A percentile compares a stretch with the other conserved stretches of the same genome.
phyloP scores from a whole-genome alignment of 2,113 vertebrate genomes.

The Oryzias javanicus region DNA sequence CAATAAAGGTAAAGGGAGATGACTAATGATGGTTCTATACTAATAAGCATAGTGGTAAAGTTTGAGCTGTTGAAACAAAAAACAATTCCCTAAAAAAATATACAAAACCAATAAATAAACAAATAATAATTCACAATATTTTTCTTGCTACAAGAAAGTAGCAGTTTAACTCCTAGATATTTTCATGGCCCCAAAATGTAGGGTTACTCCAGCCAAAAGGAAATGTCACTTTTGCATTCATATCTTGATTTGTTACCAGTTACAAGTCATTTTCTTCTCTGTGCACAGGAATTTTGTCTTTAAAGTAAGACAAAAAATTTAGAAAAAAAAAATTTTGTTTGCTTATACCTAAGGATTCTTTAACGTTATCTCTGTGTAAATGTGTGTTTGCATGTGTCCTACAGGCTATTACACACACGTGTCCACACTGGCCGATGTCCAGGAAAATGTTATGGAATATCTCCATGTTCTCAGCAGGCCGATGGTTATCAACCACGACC shows the following conservation, averaged over 20 bases:
- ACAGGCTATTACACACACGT: slow-evolving; percentile 95
- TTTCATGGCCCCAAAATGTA: no score
- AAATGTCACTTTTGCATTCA: slow-evolving; percentile 13
- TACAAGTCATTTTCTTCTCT: no score
- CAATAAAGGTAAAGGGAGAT: slow-evolving; percentile 84
- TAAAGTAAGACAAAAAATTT: no score
- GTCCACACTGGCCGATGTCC: slow-evolving; percentile 91
- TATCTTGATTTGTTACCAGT: no score
- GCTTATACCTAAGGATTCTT: no score
- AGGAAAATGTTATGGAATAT: slow-evolving; percentile 98
- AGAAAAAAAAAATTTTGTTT: no score
- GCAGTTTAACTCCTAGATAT: slow-evolving; percentile 26
- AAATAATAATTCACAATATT: no score
- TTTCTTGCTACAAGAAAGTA: no score
- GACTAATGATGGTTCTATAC: background rate
- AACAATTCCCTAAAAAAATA: no score
- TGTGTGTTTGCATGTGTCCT: slow-evolving; percentile 19
- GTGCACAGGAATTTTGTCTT: no score
- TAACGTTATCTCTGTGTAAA: background rate
- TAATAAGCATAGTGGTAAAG: background rate
- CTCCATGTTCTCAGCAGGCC: slow-evolving; percentile 95
- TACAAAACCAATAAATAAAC: no score
- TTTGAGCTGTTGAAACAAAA: background rate
- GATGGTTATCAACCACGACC: slow-evolving; percentile 97
- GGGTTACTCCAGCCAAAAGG: slow-evolving; percentile 24